phyloP scores from a whole-genome alignment of 2,113 vertebrate species.

The Prolemur simus region DNA sequence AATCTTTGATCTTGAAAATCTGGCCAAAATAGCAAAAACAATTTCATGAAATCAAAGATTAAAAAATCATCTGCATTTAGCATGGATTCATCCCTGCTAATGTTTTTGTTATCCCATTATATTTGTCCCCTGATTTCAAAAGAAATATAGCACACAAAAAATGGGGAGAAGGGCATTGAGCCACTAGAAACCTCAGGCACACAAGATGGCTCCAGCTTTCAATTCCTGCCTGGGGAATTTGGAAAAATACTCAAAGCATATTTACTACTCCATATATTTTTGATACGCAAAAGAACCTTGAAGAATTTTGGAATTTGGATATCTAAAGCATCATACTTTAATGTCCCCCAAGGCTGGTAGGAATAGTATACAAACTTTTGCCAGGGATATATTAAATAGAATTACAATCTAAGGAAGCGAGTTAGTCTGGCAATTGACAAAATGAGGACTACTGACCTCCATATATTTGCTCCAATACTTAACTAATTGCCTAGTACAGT shows the following conservation, averaged over 20 bases:
- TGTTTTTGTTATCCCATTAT: not conserved
- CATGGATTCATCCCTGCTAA: not conserved
- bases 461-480: not conserved
- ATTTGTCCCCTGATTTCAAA: not conserved
- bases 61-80: not conserved
- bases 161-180: not conserved
- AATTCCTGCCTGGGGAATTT: not conserved
- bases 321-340: not conserved
- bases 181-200: not conserved
- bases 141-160: not conserved
- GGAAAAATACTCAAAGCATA: not conserved
- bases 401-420: not conserved
- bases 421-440: not conserved
- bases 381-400: not conserved
- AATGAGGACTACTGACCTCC: not conserved
- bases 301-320: constrained; percentile 22
- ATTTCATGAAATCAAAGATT: not conserved
- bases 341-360: not conserved
- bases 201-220: not conserved
- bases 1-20: not conserved
- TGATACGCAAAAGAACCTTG: not conserved
- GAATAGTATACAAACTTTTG: not conserved
- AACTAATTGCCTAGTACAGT: not conserved
- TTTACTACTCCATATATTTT: not conserved
- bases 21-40: not conserved